Conservation (phyloP, 2,888 invertebrate species). For the Macrophya annulata region DNA sequence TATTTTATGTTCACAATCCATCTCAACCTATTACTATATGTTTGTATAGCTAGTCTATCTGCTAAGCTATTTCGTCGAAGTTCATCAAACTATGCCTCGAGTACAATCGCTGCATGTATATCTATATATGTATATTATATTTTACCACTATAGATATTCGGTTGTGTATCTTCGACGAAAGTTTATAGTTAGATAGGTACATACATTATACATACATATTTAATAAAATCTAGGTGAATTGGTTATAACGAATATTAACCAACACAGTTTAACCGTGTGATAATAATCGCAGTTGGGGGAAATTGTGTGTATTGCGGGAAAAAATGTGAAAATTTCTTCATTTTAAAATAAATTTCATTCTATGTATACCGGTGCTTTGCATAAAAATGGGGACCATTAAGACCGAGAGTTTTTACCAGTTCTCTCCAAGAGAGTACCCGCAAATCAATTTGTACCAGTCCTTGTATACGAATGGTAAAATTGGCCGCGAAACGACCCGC, state of each 20-base stretch:
- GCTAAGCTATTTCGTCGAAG: neutral
- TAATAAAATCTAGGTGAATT: neutral
- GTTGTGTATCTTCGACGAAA: neutral
- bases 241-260: neutral
- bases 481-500: constrained; percentile 34
- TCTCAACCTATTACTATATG: constrained; percentile 20
- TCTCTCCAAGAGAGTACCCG: constrained; percentile 13
- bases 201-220: neutral
- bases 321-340: constrained; percentile 45
- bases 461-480: constrained; percentile 42
- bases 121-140: neutral
- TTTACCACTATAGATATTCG: neutral
- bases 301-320: neutral
- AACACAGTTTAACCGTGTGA: neutral
- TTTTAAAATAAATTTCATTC: constrained; percentile 41
- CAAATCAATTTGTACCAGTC: constrained; percentile 41
- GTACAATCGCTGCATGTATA: constrained; percentile 4
- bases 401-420: constrained; percentile 40
- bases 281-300: neutral
- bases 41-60: constrained; percentile 13
- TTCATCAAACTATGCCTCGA: constrained; percentile 37
- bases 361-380: neutral
- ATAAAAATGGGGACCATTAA: constrained; percentile 47
- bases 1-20: constrained; percentile 38
- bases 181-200: neutral